phyloP scores from a whole-genome alignment of 2,888 invertebrate species.

The Trichogramma evanescens region DNA sequence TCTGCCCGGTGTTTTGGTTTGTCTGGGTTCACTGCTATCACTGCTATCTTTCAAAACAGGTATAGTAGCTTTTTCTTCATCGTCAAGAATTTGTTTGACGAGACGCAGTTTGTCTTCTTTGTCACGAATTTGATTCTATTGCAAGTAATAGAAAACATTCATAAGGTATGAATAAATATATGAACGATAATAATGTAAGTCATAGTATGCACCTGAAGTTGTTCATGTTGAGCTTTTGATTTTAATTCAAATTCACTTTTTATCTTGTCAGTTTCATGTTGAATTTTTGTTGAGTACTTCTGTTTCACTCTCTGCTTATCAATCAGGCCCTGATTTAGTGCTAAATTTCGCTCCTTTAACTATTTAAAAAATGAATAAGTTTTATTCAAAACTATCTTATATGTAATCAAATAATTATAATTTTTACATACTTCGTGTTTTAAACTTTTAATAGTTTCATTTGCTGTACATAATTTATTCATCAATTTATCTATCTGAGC shows the following conservation, averaged over 20 bases:
- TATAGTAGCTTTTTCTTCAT: constrained; percentile 37
- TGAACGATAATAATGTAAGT: not conserved
- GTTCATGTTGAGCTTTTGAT: constrained; percentile 54
- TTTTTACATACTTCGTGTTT: constrained; percentile 50
- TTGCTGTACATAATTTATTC: constrained; percentile 59
- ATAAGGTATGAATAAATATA: not conserved
- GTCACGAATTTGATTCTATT: constrained; percentile 52
- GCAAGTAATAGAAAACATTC: not conserved
- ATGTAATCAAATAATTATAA: not conserved
- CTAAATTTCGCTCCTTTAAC: constrained; percentile 50
- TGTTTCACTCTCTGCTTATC: constrained; percentile 52
- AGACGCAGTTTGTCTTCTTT: constrained; percentile 58
- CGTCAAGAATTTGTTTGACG: constrained; percentile 56
- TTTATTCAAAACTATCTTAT: not conserved
- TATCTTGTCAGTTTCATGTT: constrained; percentile 67
- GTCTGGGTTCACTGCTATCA: constrained; percentile 6
- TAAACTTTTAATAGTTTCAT: constrained; percentile 57
- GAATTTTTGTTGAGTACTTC: constrained; percentile 51
- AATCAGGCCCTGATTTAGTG: constrained; percentile 48
- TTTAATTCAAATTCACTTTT: constrained; percentile 63
- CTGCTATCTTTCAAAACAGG: constrained; percentile 22
- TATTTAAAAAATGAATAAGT: constrained; percentile 16
- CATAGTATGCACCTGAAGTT: constrained; percentile 46
- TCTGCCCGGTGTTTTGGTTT: constrained; percentile 26
- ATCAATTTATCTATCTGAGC: constrained; percentile 56